A percentile compares a stretch with the other conserved stretches of the same genome.
phyloP scores from a whole-genome alignment of 2,113 vertebrate species.

The Castor canadensis region DNA sequence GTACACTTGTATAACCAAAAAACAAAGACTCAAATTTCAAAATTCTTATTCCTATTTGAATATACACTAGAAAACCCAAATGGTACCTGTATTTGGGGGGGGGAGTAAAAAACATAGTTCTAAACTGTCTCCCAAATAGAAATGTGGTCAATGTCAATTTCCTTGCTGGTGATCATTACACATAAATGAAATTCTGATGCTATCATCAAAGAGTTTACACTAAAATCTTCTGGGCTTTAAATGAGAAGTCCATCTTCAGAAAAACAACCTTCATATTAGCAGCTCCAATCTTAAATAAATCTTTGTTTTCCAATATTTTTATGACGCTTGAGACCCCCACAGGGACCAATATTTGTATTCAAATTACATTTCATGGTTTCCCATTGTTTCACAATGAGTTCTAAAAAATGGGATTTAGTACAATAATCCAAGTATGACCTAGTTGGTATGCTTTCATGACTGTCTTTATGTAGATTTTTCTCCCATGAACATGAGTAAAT shows the following conservation, averaged over 20 bases:
- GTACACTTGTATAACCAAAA: slow-evolving; percentile 54
- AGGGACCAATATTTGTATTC: slow-evolving; percentile 86
- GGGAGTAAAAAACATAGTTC: neutral
- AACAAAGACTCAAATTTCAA: slow-evolving; percentile 59
- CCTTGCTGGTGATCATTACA: slow-evolving; percentile 58
- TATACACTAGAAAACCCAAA: slow-evolving; percentile 47
- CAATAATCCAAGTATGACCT: slow-evolving; percentile 67
- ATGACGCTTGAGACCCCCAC: slow-evolving; percentile 77
- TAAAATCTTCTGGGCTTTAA: slow-evolving; percentile 67
- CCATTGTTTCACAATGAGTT: slow-evolving; percentile 71
- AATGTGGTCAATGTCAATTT: neutral
- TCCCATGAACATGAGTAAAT: slow-evolving; percentile 79
- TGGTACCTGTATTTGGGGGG: slow-evolving; percentile 62
- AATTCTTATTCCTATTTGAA: slow-evolving; percentile 54
- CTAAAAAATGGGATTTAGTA: slow-evolving; percentile 60
- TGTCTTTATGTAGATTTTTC: slow-evolving; percentile 76
- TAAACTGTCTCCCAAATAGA: slow-evolving; percentile 20
- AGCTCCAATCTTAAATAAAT: slow-evolving; percentile 73
- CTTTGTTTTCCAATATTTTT: slow-evolving; percentile 79
- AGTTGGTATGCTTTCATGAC: slow-evolving; percentile 72
- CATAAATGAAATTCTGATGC: slow-evolving; percentile 58
- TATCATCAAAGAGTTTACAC: slow-evolving; percentile 71
- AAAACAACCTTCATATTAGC: slow-evolving; percentile 48
- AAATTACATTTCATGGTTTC: slow-evolving; percentile 75
- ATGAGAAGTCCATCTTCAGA: slow-evolving; percentile 70